Percentiles rank a stretch among this genome's conserved stretches.
phyloP scores from a whole-genome alignment of 2,888 invertebrate species.

The Agonopterix subpropinquella region DNA sequence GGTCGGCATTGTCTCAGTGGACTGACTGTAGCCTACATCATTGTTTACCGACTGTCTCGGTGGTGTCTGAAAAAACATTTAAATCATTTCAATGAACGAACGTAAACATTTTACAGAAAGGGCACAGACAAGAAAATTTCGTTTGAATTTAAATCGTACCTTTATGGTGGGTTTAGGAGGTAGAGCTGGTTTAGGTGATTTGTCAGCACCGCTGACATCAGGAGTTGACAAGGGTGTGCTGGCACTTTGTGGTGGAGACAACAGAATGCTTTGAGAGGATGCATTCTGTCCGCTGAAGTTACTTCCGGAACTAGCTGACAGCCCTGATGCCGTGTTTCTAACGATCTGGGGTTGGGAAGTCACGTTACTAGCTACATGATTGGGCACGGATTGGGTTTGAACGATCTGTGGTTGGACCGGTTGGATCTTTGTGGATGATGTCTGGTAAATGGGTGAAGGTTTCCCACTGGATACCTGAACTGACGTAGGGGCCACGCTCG shows the following conservation, averaged over 20 bases:
- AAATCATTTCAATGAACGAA: not conserved
- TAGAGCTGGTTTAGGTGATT: conserved; percentile 83
- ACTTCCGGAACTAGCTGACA: conserved; percentile 62
- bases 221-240: conserved; percentile 77
- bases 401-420: conserved; percentile 87
- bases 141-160: conserved; percentile 32
- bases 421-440: conserved; percentile 87
- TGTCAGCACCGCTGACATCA: conserved; percentile 69
- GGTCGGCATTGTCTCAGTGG: conserved; percentile 43
- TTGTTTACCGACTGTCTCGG: conserved; percentile 70
- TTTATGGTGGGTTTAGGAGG: conserved; percentile 88
- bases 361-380: conserved; percentile 65
- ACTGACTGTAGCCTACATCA: conserved; percentile 44
- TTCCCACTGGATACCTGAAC: conserved; percentile 79
- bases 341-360: conserved; percentile 70
- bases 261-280: conserved; percentile 58
- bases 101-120: not conserved
- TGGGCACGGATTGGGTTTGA: conserved; percentile 62
- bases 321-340: conserved; percentile 68
- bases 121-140: not conserved
- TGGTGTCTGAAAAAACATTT: conserved; percentile 50
- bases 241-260: conserved; percentile 78
- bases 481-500: conserved; percentile 89
- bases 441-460: conserved; percentile 86
- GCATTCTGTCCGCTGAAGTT: conserved; percentile 54